Evolutionary conservation across 2,113 vertebrate genomes (phyloP).

Genomic region (Pygathrix nemaeus): DNA sequence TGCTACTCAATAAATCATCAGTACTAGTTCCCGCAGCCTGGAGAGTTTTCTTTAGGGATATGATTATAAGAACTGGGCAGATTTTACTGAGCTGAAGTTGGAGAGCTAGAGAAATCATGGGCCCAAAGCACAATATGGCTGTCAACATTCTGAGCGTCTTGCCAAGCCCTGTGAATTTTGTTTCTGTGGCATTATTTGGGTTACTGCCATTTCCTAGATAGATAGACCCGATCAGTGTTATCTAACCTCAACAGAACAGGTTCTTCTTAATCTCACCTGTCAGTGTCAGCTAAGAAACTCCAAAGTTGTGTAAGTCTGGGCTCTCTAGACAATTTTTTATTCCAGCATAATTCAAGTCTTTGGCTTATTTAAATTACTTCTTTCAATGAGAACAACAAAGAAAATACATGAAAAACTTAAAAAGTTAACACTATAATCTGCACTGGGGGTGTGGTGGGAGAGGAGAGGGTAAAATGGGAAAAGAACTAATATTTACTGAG

Average conservation of each 20-base stretch:
- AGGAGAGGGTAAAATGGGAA: neutral
- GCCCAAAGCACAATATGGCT: neutral
- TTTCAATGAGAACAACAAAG: constrained; percentile 75
- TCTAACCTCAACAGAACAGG: neutral
- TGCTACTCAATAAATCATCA: neutral
- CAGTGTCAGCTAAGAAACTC: constrained; percentile 90
- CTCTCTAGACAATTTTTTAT: constrained; percentile 90
- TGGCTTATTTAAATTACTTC: constrained; percentile 88
- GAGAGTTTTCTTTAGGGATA: neutral
- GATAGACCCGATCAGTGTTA: neutral
- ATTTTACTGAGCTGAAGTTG: neutral
- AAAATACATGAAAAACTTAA: neutral
- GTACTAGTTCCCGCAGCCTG: neutral
- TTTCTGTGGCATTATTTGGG: neutral
- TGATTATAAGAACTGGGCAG: neutral
- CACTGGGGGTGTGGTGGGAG: neutral
- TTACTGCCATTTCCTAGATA: neutral
- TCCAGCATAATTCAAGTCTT: constrained; percentile 87
- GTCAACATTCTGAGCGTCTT: neutral
- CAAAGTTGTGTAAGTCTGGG: constrained; percentile 91
- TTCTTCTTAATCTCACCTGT: constrained; percentile 78
- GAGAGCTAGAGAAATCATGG: neutral
- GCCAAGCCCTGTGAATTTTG: neutral
- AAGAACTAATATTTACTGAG: neutral
- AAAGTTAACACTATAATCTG: neutral